Conservation (phyloP, 2,113 vertebrate genomes). For the Monopterus albus region DNA sequence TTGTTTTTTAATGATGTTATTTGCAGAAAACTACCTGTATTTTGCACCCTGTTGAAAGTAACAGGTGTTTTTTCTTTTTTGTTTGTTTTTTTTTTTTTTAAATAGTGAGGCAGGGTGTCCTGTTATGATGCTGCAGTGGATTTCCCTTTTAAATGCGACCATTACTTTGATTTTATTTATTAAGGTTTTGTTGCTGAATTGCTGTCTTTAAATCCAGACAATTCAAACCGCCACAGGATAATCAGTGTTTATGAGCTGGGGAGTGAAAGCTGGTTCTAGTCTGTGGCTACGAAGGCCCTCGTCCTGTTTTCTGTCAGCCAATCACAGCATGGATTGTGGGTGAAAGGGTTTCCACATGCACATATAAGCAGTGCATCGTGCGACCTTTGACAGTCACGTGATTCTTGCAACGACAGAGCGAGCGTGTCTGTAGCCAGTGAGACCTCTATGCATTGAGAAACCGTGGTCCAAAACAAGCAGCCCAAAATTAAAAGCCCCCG, state of each 20-base stretch:
- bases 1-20: slow-evolving; percentile 59
- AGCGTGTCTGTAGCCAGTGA: slow-evolving; percentile 18
- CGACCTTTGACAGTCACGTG: neutral
- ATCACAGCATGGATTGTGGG: neutral
- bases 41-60: slow-evolving; percentile 55
- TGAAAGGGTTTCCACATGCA: too few relatives aligned
- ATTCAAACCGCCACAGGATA: slow-evolving; percentile 76
- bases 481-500: slow-evolving; percentile 8
- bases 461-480: slow-evolving; percentile 57
- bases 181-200: slow-evolving; percentile 59
- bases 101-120: slow-evolving; percentile 62
- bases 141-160: slow-evolving; percentile 53
- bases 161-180: slow-evolving; percentile 71
- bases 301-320: neutral
- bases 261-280: slow-evolving; percentile 5
- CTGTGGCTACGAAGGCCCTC: neutral
- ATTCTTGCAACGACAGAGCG: neutral
- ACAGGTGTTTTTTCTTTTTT: slow-evolving; percentile 7
- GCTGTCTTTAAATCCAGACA: slow-evolving; percentile 69
- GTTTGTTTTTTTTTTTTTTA: slow-evolving; percentile 30
- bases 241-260: slow-evolving; percentile 66
- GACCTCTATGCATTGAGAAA: slow-evolving; percentile 62
- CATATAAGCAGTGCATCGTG: neutral
- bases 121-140: slow-evolving; percentile 75
- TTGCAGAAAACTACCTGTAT: slow-evolving; percentile 56